Conservation (phyloP, 2,888 invertebrate genomes). For the Bimastos eiseni region DNA sequence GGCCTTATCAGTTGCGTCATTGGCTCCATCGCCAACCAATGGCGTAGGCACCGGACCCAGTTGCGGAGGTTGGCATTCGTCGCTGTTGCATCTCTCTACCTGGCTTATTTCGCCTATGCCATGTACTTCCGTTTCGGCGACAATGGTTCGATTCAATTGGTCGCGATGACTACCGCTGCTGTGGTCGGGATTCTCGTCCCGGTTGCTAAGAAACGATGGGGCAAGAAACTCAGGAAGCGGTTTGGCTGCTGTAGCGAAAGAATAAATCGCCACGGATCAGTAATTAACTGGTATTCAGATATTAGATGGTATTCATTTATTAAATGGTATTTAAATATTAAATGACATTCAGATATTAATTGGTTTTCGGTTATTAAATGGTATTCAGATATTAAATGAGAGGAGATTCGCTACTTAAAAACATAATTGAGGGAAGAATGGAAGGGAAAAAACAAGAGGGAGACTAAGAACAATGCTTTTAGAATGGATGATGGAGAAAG, state of each 20-base stretch:
- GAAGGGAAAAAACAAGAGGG: too few relatives aligned
- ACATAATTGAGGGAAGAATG: too few relatives aligned
- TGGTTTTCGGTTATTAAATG: neutral
- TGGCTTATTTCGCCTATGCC: slow-evolving; percentile 50
- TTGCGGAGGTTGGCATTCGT: neutral
- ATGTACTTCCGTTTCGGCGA: slow-evolving; percentile 44
- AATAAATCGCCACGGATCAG: slow-evolving; percentile 7
- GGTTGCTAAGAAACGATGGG: slow-evolving; percentile 1
- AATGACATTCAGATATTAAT: too few relatives aligned
- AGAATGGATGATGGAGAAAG: too few relatives aligned
- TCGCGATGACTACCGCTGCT: slow-evolving; percentile 48
- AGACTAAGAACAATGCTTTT: too few relatives aligned
- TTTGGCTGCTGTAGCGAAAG: too few relatives aligned
- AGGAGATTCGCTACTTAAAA: too few relatives aligned
- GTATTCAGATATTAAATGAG: too few relatives aligned
- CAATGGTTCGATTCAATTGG: slow-evolving; percentile 51
- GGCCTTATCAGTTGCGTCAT: neutral
- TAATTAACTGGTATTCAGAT: slow-evolving; percentile 8
- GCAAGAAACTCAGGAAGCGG: neutral
- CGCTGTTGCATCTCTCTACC: slow-evolving; percentile 40
- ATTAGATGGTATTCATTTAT: neutral
- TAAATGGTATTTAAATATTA: too few relatives aligned
- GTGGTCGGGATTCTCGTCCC: slow-evolving; percentile 42
- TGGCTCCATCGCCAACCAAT: neutral
- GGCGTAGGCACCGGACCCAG: neutral